These are phyloP conservation scores for Mesoligia furuncula DNA, from an alignment of 2,888 invertebrate genomes.

Conservation along the genomic window DNA sequence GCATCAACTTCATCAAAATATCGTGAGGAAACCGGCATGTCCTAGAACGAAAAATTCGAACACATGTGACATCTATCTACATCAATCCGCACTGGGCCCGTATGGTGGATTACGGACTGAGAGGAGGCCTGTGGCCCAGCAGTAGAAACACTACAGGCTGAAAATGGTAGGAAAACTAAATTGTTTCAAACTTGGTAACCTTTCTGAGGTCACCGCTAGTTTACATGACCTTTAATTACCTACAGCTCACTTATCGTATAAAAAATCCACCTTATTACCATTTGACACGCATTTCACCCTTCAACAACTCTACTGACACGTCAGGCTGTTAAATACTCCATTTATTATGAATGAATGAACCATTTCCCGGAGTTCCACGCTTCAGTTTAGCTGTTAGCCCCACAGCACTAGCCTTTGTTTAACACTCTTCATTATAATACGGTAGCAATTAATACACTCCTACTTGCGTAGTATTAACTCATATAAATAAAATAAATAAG, in stretches of 20 bases:
- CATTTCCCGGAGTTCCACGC: slow-evolving; percentile 13
- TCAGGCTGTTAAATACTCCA: background rate
- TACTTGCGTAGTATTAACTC: background rate
- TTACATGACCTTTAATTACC: slow-evolving; percentile 9
- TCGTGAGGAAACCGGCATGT: no score
- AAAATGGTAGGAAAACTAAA: background rate
- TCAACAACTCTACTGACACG: background rate
- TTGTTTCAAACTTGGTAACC: background rate
- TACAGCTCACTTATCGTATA: slow-evolving; percentile 14
- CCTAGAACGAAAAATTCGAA: no score
- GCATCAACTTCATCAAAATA: no score
- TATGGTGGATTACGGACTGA: background rate
- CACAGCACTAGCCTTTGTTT: background rate
- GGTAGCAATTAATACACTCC: background rate
- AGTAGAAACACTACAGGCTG: background rate
- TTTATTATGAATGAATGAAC: slow-evolving; percentile 30
- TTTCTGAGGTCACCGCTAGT: background rate
- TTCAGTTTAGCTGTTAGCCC: background rate
- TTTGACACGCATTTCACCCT: slow-evolving; percentile 31
- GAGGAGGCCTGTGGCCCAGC: background rate
- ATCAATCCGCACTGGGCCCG: no score
- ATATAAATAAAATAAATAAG: slow-evolving; percentile 18
- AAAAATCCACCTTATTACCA: slow-evolving; percentile 26
- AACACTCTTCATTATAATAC: background rate
- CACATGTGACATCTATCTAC: no score